These are phyloP conservation scores for Chionomys nivalis DNA, from an alignment of 2,113 vertebrate genomes.

Conservation along the genomic window DNA sequence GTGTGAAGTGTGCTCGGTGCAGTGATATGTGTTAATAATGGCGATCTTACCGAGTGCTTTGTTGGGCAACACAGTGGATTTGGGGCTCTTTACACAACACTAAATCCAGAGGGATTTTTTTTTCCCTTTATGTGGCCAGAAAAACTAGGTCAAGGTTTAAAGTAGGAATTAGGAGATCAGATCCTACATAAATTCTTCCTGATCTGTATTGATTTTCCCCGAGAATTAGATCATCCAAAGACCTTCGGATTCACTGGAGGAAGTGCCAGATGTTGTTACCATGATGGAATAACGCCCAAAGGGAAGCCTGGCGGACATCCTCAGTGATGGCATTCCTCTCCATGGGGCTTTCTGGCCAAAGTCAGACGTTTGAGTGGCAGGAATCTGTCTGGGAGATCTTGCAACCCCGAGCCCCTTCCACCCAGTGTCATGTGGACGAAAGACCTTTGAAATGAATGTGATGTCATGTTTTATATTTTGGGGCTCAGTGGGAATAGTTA, in stretches of 20 bases:
- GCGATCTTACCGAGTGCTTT: background rate
- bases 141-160: constrained; percentile 72
- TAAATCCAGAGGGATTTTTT: constrained; percentile 54
- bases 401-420: background rate
- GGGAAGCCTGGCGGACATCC: constrained; percentile 89
- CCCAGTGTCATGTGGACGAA: background rate
- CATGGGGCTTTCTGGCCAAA: constrained; percentile 92
- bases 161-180: constrained; percentile 67
- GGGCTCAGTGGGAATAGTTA: background rate
- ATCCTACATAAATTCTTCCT: constrained; percentile 62
- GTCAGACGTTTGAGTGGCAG: constrained; percentile 10
- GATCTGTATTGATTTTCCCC: constrained; percentile 80
- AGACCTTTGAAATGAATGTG: constrained; percentile 7
- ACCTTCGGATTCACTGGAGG: constrained; percentile 92
- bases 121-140: constrained; percentile 54
- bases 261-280: constrained; percentile 90
- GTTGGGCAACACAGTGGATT: background rate
- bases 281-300: constrained; percentile 93
- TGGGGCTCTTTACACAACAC: background rate
- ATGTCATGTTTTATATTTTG: background rate
- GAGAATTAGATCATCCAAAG: constrained; percentile 93
- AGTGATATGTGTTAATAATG: constrained; percentile 17
- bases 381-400: background rate
- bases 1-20: background rate
- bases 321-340: constrained; percentile 92